These are phyloP conservation scores for Odontocolon sp. DNA, from an alignment of 2,888 invertebrate species.

Conservation along the genomic window DNA sequence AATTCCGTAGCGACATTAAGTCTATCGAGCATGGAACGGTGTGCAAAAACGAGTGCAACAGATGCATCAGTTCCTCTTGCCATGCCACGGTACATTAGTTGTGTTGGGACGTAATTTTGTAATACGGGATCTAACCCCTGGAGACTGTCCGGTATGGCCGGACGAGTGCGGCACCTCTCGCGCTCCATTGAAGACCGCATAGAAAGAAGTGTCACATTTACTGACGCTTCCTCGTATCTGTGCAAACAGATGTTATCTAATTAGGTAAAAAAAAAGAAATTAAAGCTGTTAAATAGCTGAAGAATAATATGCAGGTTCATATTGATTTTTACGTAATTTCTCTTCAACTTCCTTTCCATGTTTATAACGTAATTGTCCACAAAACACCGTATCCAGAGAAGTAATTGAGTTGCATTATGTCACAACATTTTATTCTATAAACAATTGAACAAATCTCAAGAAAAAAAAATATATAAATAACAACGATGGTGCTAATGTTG, in stretches of 20 bases:
- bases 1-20: background rate
- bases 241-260: too few species aligned
- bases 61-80: constrained; percentile 13
- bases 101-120: background rate
- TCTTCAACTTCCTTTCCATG: too few species aligned
- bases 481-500: too few species aligned
- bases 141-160: constrained; percentile 8
- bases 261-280: background rate
- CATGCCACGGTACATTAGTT: constrained; percentile 21
- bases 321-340: too few species aligned
- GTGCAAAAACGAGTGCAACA: constrained; percentile 19
- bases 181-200: constrained; percentile 30
- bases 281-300: background rate
- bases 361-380: too few species aligned
- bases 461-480: too few species aligned
- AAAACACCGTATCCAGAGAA: too few species aligned
- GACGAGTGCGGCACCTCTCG: constrained; percentile 1
- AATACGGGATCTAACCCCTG: background rate
- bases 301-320: background rate
- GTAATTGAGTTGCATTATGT: too few species aligned
- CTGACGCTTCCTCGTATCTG: constrained; percentile 14
- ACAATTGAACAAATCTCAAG: too few species aligned
- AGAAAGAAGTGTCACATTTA: constrained; percentile 5
- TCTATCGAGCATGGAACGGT: constrained; percentile 12
- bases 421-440: too few species aligned